These are phyloP conservation scores for Oeneis ivallda DNA, from an alignment of 2,888 invertebrate species.

Conservation along the genomic window DNA sequence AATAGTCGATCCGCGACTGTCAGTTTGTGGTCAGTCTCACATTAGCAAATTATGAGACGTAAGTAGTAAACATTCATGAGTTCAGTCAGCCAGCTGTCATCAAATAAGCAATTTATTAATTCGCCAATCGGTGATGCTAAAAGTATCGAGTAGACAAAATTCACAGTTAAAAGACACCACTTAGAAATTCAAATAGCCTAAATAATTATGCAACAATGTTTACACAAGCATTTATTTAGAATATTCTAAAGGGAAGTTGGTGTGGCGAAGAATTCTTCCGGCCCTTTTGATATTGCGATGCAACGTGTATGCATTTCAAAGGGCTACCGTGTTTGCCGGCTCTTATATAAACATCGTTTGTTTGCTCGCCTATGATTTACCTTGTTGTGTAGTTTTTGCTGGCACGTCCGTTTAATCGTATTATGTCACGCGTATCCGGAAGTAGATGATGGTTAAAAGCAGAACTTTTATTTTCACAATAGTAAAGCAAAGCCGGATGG, in stretches of 20 bases:
- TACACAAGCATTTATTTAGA: conserved; percentile 28
- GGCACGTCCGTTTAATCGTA: conserved; percentile 58
- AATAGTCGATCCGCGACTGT: too few species aligned
- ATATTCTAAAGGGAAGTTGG: conserved; percentile 45
- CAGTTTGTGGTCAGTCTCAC: too few species aligned
- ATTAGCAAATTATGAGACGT: too few species aligned
- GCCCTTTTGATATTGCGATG: conserved; percentile 65
- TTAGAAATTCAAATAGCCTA: conserved; percentile 35
- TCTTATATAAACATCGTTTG: conserved; percentile 69
- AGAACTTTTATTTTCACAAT: conserved; percentile 35
- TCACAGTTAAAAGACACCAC: neutral
- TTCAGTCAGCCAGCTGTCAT: too few species aligned
- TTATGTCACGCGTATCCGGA: conserved; percentile 58
- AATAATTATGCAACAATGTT: conserved; percentile 18
- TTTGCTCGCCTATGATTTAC: conserved; percentile 61
- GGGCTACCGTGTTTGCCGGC: conserved; percentile 59
- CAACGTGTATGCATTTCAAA: conserved; percentile 64
- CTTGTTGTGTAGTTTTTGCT: conserved; percentile 58
- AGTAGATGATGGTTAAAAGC: conserved; percentile 43
- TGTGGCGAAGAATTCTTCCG: conserved; percentile 68
- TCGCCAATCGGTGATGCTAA: neutral
- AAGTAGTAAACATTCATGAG: too few species aligned
- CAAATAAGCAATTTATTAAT: too few species aligned
- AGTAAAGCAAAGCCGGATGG: conserved; percentile 30
- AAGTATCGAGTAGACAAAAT: neutral